A percentile compares a stretch with the other conserved stretches of the same genome.
Conservation (phyloP, 1,140 invertebrate species). For the Aphaenogaster floridana region DNA sequence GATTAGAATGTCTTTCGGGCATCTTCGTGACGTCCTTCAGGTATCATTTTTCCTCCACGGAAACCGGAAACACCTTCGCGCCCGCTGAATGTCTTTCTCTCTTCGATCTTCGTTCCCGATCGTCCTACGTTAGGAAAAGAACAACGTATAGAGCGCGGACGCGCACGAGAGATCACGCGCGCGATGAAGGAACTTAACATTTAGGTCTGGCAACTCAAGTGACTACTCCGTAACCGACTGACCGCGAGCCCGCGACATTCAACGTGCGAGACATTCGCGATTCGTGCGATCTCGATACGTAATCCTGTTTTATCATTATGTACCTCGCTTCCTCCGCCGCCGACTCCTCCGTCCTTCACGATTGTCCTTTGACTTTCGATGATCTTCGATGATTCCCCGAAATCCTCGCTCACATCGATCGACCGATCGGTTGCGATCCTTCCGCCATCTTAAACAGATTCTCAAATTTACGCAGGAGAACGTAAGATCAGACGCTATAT, state of each 20-base stretch:
- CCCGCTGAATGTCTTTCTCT: slow-evolving; percentile 44
- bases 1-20: not conserved
- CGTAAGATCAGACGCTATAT: not conserved
- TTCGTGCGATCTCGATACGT: slow-evolving; percentile 45
- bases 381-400: not conserved
- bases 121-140: slow-evolving; percentile 35
- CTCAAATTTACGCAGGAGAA: slow-evolving; percentile 63
- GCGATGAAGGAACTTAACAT: slow-evolving; percentile 67
- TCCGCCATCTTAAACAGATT: slow-evolving; percentile 65
- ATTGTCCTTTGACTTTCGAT: slow-evolving; percentile 21
- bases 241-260: slow-evolving; percentile 40
- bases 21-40: not conserved
- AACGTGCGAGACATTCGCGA: slow-evolving; percentile 35
- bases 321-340: slow-evolving; percentile 39
- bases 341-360: slow-evolving; percentile 10
- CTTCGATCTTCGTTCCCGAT: slow-evolving; percentile 15
- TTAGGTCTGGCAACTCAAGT: slow-evolving; percentile 64
- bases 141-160: slow-evolving; percentile 40
- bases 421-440: slow-evolving; percentile 11
- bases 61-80: slow-evolving; percentile 3
- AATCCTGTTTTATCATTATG: slow-evolving; percentile 33
- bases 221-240: slow-evolving; percentile 38
- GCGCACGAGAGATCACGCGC: slow-evolving; percentile 49
- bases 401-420: not conserved
- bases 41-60: not conserved